Evolutionary conservation across 1,140 invertebrate genomes (phyloP), one percentile per base, ranked within the genome.

Genomic region (Parasteatoda tepidariorum): DNA sequence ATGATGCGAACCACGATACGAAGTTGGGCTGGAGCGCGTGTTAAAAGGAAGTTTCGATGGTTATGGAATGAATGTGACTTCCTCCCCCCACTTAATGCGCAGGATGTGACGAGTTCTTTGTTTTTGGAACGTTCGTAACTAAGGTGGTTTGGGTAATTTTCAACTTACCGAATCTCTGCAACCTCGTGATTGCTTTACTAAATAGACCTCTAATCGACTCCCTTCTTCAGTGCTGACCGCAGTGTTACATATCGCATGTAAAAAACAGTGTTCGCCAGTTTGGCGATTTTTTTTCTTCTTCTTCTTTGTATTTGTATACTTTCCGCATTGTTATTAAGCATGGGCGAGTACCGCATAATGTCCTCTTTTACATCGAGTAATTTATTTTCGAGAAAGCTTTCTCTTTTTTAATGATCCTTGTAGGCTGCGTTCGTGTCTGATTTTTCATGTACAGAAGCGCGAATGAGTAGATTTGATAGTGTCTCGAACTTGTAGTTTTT

Each of bases 301-400:
- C 22, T 68, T 68, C 66, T 31, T 68, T 68, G 15, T 48, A 30
- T 71, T 57, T 31, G 15, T 33, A 9, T 13, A 18, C 13, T 26
- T 61, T 18, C 22, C 7, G 41, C 68, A 71, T 71, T 71, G 48
- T 71, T 71, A 68, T 68, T 33, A n/a, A 68, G 38, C 66, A 68
- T 48, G 66, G 66, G 66, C 48, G 68, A 57, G 30, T 57, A 31
- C 41, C 24, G 68, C 54, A 22, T 71, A 71, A 71, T 71, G 68
- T 28, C 28, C 48, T 24, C 7, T 55, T 55, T 55, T 71, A 34
- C 48, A 57, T 57, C 1, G 48, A 34, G 28, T 71, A 71, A 71
- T 71, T 71, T 71, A 71, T 71, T 71, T 71, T 54, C 68, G 26
- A n/a, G n/a, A n/a, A n/a, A n/a, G n/a, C n/a, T n/a, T n/a, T n/a